phyloP scores from a whole-genome alignment of 2,797 vertebrate species.

The Acanthornis magna region DNA sequence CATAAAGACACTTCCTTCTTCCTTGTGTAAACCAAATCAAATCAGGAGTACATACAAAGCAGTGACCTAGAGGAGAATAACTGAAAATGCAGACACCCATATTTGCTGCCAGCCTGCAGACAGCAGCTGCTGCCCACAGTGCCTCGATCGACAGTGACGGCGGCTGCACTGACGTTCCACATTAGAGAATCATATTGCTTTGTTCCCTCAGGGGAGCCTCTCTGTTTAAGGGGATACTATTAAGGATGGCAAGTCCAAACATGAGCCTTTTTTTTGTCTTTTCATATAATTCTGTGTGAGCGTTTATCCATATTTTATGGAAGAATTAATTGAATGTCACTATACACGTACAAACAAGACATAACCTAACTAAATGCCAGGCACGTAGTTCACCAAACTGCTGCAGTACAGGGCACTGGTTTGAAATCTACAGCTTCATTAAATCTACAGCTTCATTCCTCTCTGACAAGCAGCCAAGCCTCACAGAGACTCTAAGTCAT shows the following conservation, averaged over 20 bases:
- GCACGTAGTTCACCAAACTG: neutral
- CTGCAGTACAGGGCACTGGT: neutral
- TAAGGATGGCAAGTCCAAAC: neutral
- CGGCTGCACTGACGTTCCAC: neutral
- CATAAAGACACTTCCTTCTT: neutral
- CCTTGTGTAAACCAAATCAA: neutral
- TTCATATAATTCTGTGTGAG: neutral
- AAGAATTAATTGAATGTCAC: neutral
- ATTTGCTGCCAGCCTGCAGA: neutral
- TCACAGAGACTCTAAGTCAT: neutral
- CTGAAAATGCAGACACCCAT: neutral
- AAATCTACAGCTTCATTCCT: conserved; percentile 25
- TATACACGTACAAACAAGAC: neutral
- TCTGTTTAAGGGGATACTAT: neutral
- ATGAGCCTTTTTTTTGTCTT: neutral
- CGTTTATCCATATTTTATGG: neutral
- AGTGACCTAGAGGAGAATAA: neutral
- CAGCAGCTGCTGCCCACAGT: conserved; percentile 11
- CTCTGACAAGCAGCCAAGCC: neutral
- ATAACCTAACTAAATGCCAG: conserved; percentile 1
- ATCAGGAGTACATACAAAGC: neutral
- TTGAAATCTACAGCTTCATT: conserved; percentile 16
- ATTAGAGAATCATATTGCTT: neutral
- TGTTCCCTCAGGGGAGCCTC: neutral
- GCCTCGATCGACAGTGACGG: neutral